Conservation (phyloP, 1,140 invertebrate species). For the Microplitis demolitor region DNA sequence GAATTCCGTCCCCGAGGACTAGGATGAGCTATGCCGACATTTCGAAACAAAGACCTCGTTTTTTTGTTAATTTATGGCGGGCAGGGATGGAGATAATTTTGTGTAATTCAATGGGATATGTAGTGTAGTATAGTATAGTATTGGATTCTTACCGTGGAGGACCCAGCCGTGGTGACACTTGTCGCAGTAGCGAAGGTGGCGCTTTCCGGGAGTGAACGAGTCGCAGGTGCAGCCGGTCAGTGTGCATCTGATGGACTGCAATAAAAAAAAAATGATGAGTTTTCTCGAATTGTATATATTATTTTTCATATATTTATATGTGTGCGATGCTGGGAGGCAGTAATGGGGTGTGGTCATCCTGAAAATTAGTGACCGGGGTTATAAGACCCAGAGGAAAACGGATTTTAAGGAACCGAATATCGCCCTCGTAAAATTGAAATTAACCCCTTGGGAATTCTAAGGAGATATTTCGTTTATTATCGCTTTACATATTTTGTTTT, state of each 20-base stretch:
- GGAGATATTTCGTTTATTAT: conserved; percentile 43
- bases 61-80: neutral
- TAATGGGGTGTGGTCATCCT: conserved; percentile 32
- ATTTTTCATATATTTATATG: neutral
- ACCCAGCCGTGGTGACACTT: conserved; percentile 80
- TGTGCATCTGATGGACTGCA: conserved; percentile 76
- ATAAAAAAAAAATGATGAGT: conserved; percentile 15
- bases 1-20: conserved; percentile 59
- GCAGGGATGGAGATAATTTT: neutral
- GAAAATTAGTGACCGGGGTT: conserved; percentile 52
- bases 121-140: conserved; percentile 5
- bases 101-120: neutral
- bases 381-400: conserved; percentile 52
- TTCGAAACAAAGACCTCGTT: conserved; percentile 41
- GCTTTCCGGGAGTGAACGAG: conserved; percentile 76
- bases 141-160: conserved; percentile 71
- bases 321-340: neutral
- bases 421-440: conserved; percentile 48
- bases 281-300: neutral
- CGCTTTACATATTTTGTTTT: conserved; percentile 32
- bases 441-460: conserved; percentile 49
- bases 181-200: conserved; percentile 73
- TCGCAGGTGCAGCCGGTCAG: conserved; percentile 73
- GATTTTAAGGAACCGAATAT: conserved; percentile 60
- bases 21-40: conserved; percentile 56